Evolutionary conservation across 2,113 vertebrate species (phyloP).

Genomic region (Ceyx melanurus): DNA sequence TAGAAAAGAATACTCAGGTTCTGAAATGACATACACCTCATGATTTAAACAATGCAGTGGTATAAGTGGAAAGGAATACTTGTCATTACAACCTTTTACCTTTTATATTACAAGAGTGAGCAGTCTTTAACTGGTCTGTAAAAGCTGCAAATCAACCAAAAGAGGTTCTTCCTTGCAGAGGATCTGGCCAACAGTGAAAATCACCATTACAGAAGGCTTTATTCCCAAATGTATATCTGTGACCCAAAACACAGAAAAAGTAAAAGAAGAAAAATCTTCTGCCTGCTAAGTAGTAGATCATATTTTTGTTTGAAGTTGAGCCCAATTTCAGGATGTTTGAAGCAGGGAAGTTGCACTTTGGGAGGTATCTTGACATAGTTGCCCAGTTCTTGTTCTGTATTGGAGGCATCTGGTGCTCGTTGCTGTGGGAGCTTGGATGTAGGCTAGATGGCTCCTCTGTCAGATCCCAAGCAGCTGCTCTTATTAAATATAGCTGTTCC

Average conservation of each 20-base stretch:
- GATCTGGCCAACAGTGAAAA: not conserved
- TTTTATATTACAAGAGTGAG: not conserved
- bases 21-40: not conserved
- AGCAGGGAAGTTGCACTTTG: not conserved
- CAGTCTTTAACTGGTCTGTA: not conserved
- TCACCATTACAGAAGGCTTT: not conserved
- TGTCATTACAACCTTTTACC: not conserved
- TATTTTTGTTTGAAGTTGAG: conserved; percentile 6
- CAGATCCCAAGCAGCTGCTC: not conserved
- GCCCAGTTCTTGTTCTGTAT: not conserved
- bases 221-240: not conserved
- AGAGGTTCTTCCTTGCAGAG: not conserved
- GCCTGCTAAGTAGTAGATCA: not conserved
- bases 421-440: not conserved
- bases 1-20: not conserved
- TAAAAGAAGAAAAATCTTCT: not conserved
- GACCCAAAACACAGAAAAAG: not conserved
- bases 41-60: not conserved
- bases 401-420: not conserved
- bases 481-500: conserved; percentile 23
- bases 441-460: not conserved
- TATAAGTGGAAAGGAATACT: not conserved
- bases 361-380: not conserved
- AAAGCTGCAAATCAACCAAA: not conserved
- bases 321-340: not conserved